phyloP scores from a whole-genome alignment of 2,888 invertebrate species.

The Sinotaia quadrata region DNA sequence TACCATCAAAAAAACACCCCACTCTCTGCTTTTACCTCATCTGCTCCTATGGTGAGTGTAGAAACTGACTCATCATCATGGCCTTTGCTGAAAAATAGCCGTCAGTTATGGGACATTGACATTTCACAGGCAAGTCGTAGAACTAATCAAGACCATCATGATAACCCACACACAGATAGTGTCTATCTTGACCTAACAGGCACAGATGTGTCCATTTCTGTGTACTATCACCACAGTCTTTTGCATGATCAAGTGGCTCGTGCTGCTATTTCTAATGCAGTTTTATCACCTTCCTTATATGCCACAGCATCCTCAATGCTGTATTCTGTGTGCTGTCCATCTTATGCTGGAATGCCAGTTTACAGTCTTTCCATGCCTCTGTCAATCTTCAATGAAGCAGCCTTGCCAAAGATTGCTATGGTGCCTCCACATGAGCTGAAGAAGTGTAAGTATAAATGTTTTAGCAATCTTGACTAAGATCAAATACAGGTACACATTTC shows the following conservation, averaged over 20 bases:
- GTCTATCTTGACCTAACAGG: conserved; percentile 68
- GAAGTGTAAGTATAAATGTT: conserved; percentile 60
- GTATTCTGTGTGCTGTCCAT: conserved; percentile 44
- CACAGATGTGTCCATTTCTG: conserved; percentile 62
- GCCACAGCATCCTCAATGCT: conserved; percentile 32
- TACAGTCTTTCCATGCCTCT: conserved; percentile 50
- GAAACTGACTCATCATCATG: no score
- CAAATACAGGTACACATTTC: no score
- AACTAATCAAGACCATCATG: conserved; percentile 39
- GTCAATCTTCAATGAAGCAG: conserved; percentile 50
- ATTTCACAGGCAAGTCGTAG: conserved; percentile 45
- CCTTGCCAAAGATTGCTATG: conserved; percentile 60
- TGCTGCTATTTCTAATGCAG: conserved; percentile 51
- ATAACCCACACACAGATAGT: conserved; percentile 48
- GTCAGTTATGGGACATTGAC: conserved; percentile 59
- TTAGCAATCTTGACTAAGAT: no score
- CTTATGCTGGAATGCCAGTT: conserved; percentile 43
- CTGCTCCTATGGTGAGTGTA: no score
- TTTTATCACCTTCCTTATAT: conserved; percentile 25
- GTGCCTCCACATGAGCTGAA: conserved; percentile 64
- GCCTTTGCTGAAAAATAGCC: conserved; percentile 25
- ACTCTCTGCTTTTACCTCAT: no score
- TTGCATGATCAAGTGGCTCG: conserved; percentile 25
- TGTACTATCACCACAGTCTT: conserved; percentile 64
- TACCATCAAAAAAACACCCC: no score